phyloP scores from a whole-genome alignment of 2,797 vertebrate genomes.

The Hydrocynus forskahlii region DNA sequence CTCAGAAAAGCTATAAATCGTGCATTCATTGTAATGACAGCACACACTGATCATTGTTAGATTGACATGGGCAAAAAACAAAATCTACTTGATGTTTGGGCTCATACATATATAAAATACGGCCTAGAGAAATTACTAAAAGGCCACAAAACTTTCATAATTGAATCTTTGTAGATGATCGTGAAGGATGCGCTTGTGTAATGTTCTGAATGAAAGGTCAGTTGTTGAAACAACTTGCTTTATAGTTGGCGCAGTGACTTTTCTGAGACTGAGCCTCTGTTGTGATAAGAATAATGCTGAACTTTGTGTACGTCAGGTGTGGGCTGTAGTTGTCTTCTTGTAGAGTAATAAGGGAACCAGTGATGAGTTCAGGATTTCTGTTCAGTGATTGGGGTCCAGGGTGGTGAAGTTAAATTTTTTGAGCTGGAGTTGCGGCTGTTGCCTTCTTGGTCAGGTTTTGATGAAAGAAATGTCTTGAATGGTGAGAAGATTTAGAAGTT shows the following conservation, averaged over 20 bases:
- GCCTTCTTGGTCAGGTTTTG: neutral
- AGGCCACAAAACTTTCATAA: no score
- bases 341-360: neutral
- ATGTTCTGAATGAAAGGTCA: neutral
- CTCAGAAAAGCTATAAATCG: no score
- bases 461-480: neutral
- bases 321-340: neutral
- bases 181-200: neutral
- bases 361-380: neutral
- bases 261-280: neutral
- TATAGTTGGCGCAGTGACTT: neutral
- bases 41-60: no score
- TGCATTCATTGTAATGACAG: no score
- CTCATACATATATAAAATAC: no score
- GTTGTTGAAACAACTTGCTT: neutral
- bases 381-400: neutral
- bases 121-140: no score
- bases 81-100: no score
- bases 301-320: neutral
- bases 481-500: neutral
- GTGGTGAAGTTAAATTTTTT: neutral
- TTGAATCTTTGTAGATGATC: no score
- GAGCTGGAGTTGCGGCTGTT: neutral
- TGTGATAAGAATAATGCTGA: neutral
- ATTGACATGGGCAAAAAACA: no score